Base-by-base conservation (phyloP, 2,113 vertebrate genomes). In the Xenus cinereus region DNA sequence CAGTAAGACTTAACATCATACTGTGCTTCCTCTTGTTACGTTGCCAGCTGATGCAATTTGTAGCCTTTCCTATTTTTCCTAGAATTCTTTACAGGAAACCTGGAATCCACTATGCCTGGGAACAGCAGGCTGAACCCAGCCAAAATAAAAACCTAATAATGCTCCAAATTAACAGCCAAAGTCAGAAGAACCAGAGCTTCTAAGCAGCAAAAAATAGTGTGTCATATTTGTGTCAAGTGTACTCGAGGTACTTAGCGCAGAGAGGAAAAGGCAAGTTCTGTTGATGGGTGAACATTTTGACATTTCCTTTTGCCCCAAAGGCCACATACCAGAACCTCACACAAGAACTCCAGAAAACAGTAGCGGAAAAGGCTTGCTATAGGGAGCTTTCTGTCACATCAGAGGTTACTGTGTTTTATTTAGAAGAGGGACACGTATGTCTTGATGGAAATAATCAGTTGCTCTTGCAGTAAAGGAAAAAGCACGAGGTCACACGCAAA, bases 171-270 rank as follows among this genome's bases (percentile, higher is more conserved):
- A 83, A 64, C 39, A 85, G 17, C 9, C 45, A 72, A 89, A 82
- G 26, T 41, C 51, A 75, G 73, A 78, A 73, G 19, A 84, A 51
- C 2, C 7, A 77, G 64, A 2, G 0, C 17, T 74, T 57, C 16
- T 33, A 56, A 67, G 24, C 16, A 62, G 21, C 17, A 87, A 83
- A 81, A 78, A 63, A 14, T 2, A 12, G 37, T 7, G 6, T 6
- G 5, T 43, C 18, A 12, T 28, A 37, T 48, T 54, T 77, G 16
- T 0, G 0, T 46, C 24, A 64, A 83, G 41, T 6, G 11, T 43
- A 57, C 60, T 68, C 0, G 0, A 53, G 48, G 57, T 15, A 14
- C 12, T 91, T 35, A 73, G 69, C 0, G 0, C 1, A 8, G n/a
- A 80, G 41, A 45, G 19, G 24, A 91, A 71, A 85, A 66, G 13